These are phyloP conservation scores for Montipora capitata DNA, from an alignment of 92 coral and sea anemone species.

Conservation along the genomic window DNA sequence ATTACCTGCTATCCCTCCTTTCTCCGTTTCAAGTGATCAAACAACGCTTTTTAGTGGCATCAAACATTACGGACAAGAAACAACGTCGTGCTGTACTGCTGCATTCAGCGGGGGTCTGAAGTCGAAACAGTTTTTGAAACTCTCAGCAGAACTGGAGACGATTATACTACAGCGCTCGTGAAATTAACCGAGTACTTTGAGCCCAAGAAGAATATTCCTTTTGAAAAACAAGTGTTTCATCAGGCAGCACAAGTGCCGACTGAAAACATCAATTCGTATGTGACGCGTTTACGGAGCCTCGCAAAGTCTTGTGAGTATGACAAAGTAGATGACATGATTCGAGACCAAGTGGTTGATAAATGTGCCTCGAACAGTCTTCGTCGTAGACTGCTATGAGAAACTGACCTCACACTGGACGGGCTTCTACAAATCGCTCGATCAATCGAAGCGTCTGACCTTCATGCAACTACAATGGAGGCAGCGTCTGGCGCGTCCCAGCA, in stretches of 20 bases:
- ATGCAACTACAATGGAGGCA: too few relatives aligned
- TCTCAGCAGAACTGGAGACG: too few relatives aligned
- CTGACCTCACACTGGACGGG: slow-evolving; percentile 60
- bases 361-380: slow-evolving; percentile 58
- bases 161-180: slow-evolving; percentile 50
- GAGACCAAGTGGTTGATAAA: slow-evolving; percentile 72
- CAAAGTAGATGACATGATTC: slow-evolving; percentile 55
- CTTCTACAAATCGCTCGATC: neutral
- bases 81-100: slow-evolving; percentile 64
- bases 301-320: slow-evolving; percentile 49
- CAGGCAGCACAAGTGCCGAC: slow-evolving; percentile 31
- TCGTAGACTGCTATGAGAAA: slow-evolving; percentile 49
- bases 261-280: slow-evolving; percentile 59
- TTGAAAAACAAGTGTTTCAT: neutral
- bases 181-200: slow-evolving; percentile 61
- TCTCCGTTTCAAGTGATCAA: slow-evolving; percentile 10
- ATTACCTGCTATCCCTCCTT: slow-evolving; percentile 46
- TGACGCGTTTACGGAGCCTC: slow-evolving; percentile 56
- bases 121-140: slow-evolving; percentile 57
- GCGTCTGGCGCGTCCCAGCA: neutral
- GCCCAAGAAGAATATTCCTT: slow-evolving; percentile 18
- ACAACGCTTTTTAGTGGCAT: slow-evolving; percentile 51
- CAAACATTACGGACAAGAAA: slow-evolving; percentile 65
- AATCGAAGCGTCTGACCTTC: too few relatives aligned
- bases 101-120: slow-evolving; percentile 63